A percentile compares a stretch with the other conserved stretches of the same genome.
Conservation (phyloP, 2,113 vertebrate genomes). For the Lanius ludovicianus region DNA sequence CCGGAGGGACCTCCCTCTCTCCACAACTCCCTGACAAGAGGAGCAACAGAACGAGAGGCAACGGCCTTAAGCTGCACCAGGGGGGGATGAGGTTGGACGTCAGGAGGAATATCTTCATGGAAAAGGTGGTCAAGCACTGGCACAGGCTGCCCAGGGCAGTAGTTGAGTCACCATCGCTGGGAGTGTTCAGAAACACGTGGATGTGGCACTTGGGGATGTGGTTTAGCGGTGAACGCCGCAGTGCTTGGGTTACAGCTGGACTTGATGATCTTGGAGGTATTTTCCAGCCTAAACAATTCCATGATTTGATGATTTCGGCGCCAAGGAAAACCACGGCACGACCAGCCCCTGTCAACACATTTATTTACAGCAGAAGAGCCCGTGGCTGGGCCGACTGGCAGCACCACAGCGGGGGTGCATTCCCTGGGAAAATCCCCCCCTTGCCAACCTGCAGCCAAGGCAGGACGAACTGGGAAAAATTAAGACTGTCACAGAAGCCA, state of each 20-base stretch:
- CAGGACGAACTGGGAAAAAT: not conserved
- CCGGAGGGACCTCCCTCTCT: rapidly evolving
- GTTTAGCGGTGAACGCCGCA: not conserved
- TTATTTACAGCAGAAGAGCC: not conserved
- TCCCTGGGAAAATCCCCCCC: not conserved
- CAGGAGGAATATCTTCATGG: not conserved
- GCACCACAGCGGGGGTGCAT: rapidly evolving
- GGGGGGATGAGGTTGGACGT: not conserved
- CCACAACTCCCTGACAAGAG: rapidly evolving
- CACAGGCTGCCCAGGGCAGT: no score
- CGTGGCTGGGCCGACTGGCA: not conserved
- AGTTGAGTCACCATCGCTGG: not conserved
- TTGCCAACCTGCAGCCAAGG: not conserved
- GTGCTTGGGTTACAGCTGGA: not conserved
- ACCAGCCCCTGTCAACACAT: not conserved
- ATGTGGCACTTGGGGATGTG: not conserved
- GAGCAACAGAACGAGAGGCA: not conserved
- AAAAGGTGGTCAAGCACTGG: not conserved
- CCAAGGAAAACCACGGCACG: not conserved
- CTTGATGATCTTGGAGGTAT: not conserved
- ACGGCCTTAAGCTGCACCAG: rapidly evolving
- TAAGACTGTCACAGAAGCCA: not conserved
- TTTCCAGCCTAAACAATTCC: not conserved
- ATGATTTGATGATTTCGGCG: not conserved
- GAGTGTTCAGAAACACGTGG: not conserved